Evolutionary conservation across 2,113 vertebrate species (phyloP), one percentile per base, ranked within the genome.

Genomic region (Natator depressus): DNA sequence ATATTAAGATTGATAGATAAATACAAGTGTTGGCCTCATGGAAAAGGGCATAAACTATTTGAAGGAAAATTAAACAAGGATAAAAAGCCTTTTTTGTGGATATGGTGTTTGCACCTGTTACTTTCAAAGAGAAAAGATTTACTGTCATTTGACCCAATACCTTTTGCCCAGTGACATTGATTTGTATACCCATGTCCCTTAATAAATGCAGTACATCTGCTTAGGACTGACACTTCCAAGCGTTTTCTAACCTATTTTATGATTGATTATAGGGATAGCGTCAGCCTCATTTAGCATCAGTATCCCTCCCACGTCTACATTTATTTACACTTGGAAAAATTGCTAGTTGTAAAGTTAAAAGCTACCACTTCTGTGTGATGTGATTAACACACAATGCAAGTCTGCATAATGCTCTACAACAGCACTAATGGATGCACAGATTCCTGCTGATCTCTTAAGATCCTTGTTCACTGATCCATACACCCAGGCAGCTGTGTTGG

Each of bases 261-360:
- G 10, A 16, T 5, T 6, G 46, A 0, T 17, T 1, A 0, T 13
- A 2, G 19, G 65, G 49, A 5, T 3, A 12, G 0, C 0, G 0
- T 22, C 72, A 5, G 54, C 47, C 47, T 54, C 50, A 0, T 1
- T 35, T 14, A 31, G 2, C 12, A 29, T 35, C 59, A 3, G 31
- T 19, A 72, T 50, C 38, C 13, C 1, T 8, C 10, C 19, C 19
- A 1, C 3, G 0, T 22, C 0, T 0, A 38, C 22, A 1, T 10
- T 5, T 2, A 1, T 10, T 20, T 2, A 62, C 29, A 11, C 65
- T 38, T 72, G n/a, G n/a, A 51, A 72, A 55, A 47, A 42, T 69
- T 13, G 51, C 55, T 65, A 42, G 22, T 81, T 81, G n/a, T 69
- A 38, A 72, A 38, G n/a, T 72, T 72, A 72, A 38, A 72, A 22